These are phyloP conservation scores for Chrysolina haemoptera DNA, from an alignment of 2,888 invertebrate genomes.

Conservation along the genomic window DNA sequence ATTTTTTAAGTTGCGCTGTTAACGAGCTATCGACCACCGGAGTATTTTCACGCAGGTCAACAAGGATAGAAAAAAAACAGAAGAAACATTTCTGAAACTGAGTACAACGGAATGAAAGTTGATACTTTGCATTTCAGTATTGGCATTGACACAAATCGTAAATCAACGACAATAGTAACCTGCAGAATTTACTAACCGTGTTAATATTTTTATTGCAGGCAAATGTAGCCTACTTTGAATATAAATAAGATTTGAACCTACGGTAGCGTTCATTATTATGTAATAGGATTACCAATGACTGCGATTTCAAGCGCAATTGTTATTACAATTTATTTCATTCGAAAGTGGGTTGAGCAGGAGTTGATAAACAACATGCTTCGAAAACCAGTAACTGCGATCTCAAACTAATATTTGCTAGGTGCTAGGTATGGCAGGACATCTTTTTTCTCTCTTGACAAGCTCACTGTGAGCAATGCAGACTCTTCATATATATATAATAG, in stretches of 20 bases:
- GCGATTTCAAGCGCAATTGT: slow-evolving; percentile 35
- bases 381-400: background rate
- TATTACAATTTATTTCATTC: slow-evolving; percentile 35
- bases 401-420: background rate
- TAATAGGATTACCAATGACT: slow-evolving; percentile 41
- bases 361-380: background rate
- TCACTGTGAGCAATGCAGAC: too few species aligned
- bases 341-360: slow-evolving; percentile 33
- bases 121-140: slow-evolving; percentile 8
- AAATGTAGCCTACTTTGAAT: slow-evolving; percentile 42
- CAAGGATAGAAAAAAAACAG: background rate
- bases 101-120: background rate
- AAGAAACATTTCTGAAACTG: background rate
- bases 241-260: slow-evolving; percentile 42
- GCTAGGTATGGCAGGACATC: too few species aligned
- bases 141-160: slow-evolving; percentile 31
- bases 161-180: slow-evolving; percentile 36
- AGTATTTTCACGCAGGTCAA: background rate
- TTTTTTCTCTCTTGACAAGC: too few species aligned
- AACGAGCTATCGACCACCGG: too few species aligned
- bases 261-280: slow-evolving; percentile 41
- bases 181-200: slow-evolving; percentile 36
- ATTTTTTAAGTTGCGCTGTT: too few species aligned
- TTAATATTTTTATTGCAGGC: slow-evolving; percentile 35
- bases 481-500: too few species aligned